These are phyloP conservation scores for Vulpes vulpes DNA, from an alignment of 2,113 vertebrate species.

Conservation along the genomic window DNA sequence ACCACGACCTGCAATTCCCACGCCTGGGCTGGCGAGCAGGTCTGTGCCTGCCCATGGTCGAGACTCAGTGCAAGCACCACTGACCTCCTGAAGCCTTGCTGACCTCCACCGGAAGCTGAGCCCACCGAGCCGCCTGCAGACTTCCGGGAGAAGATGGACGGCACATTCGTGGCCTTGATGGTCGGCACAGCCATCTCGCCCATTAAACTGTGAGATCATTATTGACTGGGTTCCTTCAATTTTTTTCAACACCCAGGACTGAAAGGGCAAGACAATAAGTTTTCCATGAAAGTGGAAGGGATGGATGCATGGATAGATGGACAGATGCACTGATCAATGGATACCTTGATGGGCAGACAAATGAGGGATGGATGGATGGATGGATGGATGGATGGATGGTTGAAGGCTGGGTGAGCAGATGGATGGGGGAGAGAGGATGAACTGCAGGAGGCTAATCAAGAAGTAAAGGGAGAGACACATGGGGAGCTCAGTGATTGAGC, in stretches of 20 bases:
- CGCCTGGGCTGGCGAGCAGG: accelerated
- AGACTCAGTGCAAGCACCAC: too few species aligned
- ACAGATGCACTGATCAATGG: neutral
- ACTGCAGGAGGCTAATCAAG: neutral
- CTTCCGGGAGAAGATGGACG: accelerated
- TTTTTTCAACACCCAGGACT: neutral
- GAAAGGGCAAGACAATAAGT: neutral
- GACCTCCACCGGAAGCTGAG: neutral
- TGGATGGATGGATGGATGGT: neutral
- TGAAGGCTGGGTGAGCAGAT: neutral
- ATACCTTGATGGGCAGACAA: neutral
- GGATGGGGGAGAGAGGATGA: neutral
- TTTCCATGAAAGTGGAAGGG: too few species aligned
- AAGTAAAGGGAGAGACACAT: too few species aligned
- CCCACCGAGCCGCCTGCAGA: too few species aligned
- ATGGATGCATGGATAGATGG: neutral
- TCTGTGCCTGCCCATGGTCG: neutral
- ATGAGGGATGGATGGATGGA: neutral
- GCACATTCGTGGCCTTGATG: neutral
- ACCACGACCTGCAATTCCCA: neutral
- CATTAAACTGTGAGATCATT: too few species aligned
- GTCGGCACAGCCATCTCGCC: neutral
- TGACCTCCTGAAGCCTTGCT: neutral
- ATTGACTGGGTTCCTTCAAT: neutral
- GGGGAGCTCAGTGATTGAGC: too few species aligned